A percentile compares a stretch with the other conserved stretches of the same genome.
Conservation (phyloP, 2,888 invertebrate genomes). For the Campoletis raptor region DNA sequence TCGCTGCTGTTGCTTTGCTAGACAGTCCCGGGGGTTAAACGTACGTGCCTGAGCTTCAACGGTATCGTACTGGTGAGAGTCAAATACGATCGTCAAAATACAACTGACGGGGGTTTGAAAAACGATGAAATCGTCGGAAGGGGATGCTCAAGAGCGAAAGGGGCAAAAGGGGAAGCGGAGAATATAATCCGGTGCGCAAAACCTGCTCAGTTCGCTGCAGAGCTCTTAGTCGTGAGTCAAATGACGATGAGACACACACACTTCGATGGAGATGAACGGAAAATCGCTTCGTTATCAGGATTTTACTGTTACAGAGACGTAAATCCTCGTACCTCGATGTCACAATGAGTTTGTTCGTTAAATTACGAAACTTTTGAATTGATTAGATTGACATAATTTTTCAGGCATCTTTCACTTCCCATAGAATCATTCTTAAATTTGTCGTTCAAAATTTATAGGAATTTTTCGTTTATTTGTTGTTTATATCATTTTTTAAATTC, state of each 20-base stretch:
- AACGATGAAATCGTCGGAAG: too few relatives aligned
- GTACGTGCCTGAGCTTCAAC: slow-evolving; percentile 61
- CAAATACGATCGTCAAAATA: slow-evolving; percentile 68
- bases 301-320: slow-evolving; percentile 33
- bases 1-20: slow-evolving; percentile 43
- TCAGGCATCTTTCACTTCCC: neutral
- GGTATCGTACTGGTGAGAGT: slow-evolving; percentile 49
- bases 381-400: neutral
- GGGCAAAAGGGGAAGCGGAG: neutral
- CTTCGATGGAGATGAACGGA: slow-evolving; percentile 33
- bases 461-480: neutral
- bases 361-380: slow-evolving; percentile 17
- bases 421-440: neutral
- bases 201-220: slow-evolving; percentile 55
- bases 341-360: slow-evolving; percentile 8
- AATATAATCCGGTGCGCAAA: slow-evolving; percentile 64
- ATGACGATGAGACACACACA: slow-evolving; percentile 45
- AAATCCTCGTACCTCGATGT: neutral
- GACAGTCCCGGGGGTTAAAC: slow-evolving; percentile 35
- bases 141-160: neutral
- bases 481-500: neutral
- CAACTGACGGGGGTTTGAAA: slow-evolving; percentile 44
- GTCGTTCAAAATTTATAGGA: neutral
- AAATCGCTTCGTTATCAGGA: slow-evolving; percentile 46
- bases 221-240: slow-evolving; percentile 56